phyloP scores from a whole-genome alignment of 1,140 invertebrate genomes.

The Eumaeus atala region DNA sequence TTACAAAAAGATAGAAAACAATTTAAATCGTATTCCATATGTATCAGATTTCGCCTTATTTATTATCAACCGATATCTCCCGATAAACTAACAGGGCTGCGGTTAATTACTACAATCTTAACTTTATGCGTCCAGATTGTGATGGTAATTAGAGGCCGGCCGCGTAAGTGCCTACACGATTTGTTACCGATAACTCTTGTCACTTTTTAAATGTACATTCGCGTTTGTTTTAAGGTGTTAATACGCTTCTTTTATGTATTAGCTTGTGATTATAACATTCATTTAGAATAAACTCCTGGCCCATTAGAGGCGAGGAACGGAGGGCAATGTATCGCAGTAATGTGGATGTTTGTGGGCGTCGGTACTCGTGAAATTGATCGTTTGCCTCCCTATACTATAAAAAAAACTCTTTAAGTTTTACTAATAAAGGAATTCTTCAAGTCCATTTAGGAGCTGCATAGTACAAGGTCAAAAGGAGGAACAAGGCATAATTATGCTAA shows the following conservation, averaged over 20 bases:
- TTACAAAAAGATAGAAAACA: slow-evolving; percentile 1
- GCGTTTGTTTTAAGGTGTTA: slow-evolving; percentile 27
- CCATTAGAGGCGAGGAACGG: too few relatives aligned
- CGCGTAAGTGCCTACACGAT: slow-evolving; percentile 57
- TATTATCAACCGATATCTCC: slow-evolving; percentile 53
- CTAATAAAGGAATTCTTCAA: too few relatives aligned
- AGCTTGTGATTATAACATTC: too few relatives aligned
- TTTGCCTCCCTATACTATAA: too few relatives aligned
- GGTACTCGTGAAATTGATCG: too few relatives aligned
- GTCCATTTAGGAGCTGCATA: too few relatives aligned
- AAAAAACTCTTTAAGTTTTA: too few relatives aligned
- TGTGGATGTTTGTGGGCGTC: too few relatives aligned
- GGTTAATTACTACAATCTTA: slow-evolving; percentile 66
- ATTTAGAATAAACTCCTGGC: too few relatives aligned
- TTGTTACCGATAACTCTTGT: slow-evolving; percentile 59
- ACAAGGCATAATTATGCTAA: too few relatives aligned
- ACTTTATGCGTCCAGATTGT: slow-evolving; percentile 63
- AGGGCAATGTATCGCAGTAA: too few relatives aligned
- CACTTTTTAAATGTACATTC: slow-evolving; percentile 50
- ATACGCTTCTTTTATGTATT: slow-evolving; percentile 16
- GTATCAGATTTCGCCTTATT: slow-evolving; percentile 59
- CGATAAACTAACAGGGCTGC: slow-evolving; percentile 48
- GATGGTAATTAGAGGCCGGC: slow-evolving; percentile 51
- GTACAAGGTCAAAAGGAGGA: too few relatives aligned
- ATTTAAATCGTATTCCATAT: slow-evolving; percentile 36